These are phyloP conservation scores for Heptranchias perlo DNA, from an alignment of 2,113 vertebrate species.

Conservation along the genomic window DNA sequence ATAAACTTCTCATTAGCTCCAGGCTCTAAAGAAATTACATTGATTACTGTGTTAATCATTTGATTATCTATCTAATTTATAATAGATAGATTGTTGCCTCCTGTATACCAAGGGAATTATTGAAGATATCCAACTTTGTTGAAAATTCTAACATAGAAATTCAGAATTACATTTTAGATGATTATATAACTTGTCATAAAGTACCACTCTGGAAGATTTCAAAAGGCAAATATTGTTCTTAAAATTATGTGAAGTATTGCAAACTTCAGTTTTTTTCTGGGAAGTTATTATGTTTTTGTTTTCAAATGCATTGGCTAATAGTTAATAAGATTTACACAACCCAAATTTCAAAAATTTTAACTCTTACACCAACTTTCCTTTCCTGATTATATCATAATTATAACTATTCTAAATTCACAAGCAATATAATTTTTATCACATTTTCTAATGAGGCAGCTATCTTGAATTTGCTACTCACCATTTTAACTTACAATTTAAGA, in stretches of 20 bases:
- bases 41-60: constrained; percentile 23
- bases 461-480: not conserved
- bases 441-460: not conserved
- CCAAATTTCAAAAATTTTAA: not conserved
- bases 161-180: not conserved
- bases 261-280: not conserved
- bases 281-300: not conserved
- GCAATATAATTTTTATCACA: not conserved
- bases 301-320: not conserved
- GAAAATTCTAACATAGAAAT: not conserved
- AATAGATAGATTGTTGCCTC: not conserved
- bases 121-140: no score
- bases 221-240: not conserved
- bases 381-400: not conserved
- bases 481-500: not conserved
- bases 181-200: not conserved
- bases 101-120: not conserved
- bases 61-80: constrained; percentile 11
- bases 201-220: not conserved
- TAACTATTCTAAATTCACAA: not conserved
- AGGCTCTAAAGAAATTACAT: not conserved
- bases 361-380: not conserved
- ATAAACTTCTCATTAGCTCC: not conserved
- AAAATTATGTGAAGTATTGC: not conserved
- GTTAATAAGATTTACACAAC: not conserved